Percentiles rank a stretch among this genome's conserved stretches.
These are phyloP conservation scores for Ligdia adustata DNA, from an alignment of 2,888 invertebrate species.

Conservation along the genomic window DNA sequence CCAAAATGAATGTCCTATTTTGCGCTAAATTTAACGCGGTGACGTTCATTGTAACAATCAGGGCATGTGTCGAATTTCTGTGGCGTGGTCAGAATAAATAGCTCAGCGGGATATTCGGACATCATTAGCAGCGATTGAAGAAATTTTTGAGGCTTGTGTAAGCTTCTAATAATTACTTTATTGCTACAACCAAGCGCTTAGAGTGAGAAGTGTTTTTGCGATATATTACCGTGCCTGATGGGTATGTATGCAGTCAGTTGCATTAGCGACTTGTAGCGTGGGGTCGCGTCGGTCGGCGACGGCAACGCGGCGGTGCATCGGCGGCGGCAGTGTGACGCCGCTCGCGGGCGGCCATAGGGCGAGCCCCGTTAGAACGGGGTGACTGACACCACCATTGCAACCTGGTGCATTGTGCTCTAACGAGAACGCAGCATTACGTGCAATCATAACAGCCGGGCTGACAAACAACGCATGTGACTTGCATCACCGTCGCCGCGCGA, in stretches of 20 bases:
- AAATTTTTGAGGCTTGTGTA: constrained; percentile 34
- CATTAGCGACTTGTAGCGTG: constrained; percentile 64
- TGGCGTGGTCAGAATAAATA: constrained; percentile 37
- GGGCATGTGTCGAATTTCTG: constrained; percentile 39
- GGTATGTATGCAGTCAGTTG: constrained; percentile 40
- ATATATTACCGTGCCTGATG: background rate
- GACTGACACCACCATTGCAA: constrained; percentile 79
- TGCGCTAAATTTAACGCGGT: constrained; percentile 13
- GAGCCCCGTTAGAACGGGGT: constrained; percentile 81
- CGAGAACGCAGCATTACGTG: constrained; percentile 78
- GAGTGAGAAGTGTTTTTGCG: background rate
- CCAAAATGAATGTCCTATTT: constrained; percentile 12
- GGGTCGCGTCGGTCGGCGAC: constrained; percentile 41
- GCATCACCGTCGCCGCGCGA: constrained; percentile 22
- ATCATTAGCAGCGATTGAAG: constrained; percentile 35
- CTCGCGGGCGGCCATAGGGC: constrained; percentile 72
- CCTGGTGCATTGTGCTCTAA: constrained; percentile 84
- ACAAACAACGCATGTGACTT: constrained; percentile 57
- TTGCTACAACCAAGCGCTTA: constrained; percentile 25
- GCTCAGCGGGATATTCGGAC: constrained; percentile 62
- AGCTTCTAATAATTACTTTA: constrained; percentile 33
- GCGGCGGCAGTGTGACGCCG: constrained; percentile 70
- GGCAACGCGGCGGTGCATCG: constrained; percentile 68
- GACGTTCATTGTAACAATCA: constrained; percentile 29
- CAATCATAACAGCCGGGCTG: constrained; percentile 68